Evolutionary conservation across 2,888 invertebrate genomes (phyloP).

Genomic region (Sycophila texana): DNA sequence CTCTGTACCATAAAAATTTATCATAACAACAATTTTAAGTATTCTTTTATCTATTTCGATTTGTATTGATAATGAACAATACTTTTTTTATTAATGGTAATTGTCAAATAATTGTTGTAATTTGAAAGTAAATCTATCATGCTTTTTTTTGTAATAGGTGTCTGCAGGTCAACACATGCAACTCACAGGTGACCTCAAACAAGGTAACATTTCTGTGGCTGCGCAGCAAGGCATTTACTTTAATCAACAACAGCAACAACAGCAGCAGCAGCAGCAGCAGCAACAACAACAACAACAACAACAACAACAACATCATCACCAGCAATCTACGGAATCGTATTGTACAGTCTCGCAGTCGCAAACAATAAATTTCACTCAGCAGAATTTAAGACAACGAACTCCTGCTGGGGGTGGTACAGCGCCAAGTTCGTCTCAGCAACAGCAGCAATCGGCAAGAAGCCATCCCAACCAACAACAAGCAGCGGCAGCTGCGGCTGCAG

Average conservation of each 20-base stretch:
- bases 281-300: slow-evolving; percentile 77
- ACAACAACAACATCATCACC: slow-evolving; percentile 71
- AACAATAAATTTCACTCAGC: slow-evolving; percentile 90
- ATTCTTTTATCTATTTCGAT: too few species aligned
- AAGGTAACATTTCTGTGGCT: slow-evolving; percentile 85
- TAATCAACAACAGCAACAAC: slow-evolving; percentile 72
- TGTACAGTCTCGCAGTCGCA: slow-evolving; percentile 87
- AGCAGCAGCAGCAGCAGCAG: slow-evolving; percentile 68
- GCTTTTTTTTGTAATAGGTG: slow-evolving; percentile 78
- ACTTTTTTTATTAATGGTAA: too few species aligned
- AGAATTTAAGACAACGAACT: slow-evolving; percentile 80
- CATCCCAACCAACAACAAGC: slow-evolving; percentile 37
- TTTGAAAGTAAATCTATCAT: background rate
- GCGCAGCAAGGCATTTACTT: slow-evolving; percentile 91
- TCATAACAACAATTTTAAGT: too few species aligned
- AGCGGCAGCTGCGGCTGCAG: background rate
- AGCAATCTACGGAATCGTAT: slow-evolving; percentile 75
- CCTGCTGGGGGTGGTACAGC: slow-evolving; percentile 66
- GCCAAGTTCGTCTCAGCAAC: background rate
- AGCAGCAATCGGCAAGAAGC: slow-evolving; percentile 17
- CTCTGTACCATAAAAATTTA: too few species aligned
- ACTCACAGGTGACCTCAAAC: slow-evolving; percentile 84
- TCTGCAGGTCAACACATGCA: slow-evolving; percentile 92
- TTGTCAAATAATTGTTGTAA: too few species aligned
- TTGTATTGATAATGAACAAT: too few species aligned